A percentile compares a stretch with the other conserved stretches of the same genome.
phyloP scores from a whole-genome alignment of 2,888 invertebrate species.

The Epistrophella euchroma region DNA sequence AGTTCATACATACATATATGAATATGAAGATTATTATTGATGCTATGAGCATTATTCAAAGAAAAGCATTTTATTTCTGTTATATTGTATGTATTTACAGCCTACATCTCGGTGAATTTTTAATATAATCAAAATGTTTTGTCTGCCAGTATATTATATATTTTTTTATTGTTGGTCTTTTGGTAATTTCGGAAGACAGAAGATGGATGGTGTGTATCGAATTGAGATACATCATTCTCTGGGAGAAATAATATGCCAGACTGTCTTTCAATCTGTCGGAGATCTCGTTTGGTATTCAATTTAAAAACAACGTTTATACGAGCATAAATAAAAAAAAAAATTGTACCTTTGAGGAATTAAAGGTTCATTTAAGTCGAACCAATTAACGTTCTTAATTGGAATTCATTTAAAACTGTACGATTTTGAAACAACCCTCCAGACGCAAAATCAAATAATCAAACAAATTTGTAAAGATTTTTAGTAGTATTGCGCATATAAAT shows the following conservation, averaged over 20 bases:
- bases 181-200: constrained; percentile 27
- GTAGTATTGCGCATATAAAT: no score
- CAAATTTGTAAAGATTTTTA: not conserved
- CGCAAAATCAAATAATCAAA: not conserved
- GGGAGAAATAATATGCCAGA: constrained; percentile 17
- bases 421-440: not conserved
- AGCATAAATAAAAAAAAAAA: not conserved
- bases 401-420: not conserved
- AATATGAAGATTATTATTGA: constrained; percentile 34
- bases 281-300: constrained; percentile 3
- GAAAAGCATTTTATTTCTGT: not conserved
- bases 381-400: constrained; percentile 1
- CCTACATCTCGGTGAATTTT: not conserved
- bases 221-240: constrained; percentile 38
- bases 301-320: not conserved
- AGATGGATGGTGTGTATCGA: constrained; percentile 24
- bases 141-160: constrained; percentile 4
- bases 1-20: not conserved
- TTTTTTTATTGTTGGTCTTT: constrained; percentile 8
- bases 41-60: constrained; percentile 23
- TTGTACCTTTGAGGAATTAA: not conserved
- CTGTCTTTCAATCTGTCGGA: constrained; percentile 33
- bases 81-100: not conserved
- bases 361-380: not conserved
- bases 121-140: constrained; percentile 21